A percentile compares a stretch with the other conserved stretches of the same genome.
These are phyloP conservation scores for Tinamus guttatus DNA, from an alignment of 2,113 vertebrate genomes.

Conservation along the genomic window DNA sequence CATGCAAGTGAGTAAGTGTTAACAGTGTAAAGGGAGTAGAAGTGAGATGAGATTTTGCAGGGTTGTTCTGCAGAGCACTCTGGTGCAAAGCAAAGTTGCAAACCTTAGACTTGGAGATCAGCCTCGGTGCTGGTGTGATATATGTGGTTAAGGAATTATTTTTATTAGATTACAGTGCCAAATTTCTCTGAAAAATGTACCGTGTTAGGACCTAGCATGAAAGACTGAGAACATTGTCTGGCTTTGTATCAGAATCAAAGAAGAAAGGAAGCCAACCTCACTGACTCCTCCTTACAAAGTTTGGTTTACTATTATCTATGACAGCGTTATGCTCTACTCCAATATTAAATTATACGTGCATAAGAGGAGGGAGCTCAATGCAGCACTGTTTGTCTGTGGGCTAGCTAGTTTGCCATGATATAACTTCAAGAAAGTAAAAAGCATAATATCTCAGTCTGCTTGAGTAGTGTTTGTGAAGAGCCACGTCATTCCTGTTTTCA, in stretches of 20 bases:
- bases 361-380: background rate
- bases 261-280: background rate
- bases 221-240: background rate
- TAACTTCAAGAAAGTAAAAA: background rate
- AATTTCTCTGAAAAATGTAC: background rate
- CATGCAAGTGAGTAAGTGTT: background rate
- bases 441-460: background rate
- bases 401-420: background rate
- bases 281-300: background rate
- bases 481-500: background rate
- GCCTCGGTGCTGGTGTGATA: background rate
- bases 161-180: background rate
- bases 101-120: background rate
- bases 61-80: background rate
- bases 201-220: background rate
- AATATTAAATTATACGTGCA: background rate
- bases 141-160: background rate
- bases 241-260: background rate
- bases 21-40: background rate
- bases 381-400: background rate
- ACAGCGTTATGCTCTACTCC: background rate
- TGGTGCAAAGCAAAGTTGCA: background rate
- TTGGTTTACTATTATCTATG: background rate
- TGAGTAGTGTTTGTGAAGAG: constrained; percentile 1
- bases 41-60: background rate